phyloP scores from a whole-genome alignment of 2,888 invertebrate species.

The Pherbina coryleti region DNA sequence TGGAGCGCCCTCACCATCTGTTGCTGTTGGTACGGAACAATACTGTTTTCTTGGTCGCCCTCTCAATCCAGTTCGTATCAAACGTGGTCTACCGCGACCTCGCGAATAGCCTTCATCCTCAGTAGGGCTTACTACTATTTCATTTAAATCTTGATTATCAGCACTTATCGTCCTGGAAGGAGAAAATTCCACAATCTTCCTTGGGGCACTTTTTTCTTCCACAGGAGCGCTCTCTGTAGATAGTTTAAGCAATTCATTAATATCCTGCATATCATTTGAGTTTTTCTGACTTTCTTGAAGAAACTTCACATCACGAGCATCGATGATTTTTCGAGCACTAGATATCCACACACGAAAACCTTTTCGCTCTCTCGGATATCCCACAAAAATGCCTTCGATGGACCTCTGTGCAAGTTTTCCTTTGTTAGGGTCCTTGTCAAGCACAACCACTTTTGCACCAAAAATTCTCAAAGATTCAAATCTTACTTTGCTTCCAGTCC shows the following conservation, averaged over 20 bases:
- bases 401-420: conserved; percentile 31
- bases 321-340: conserved; percentile 11
- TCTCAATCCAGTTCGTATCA: conserved; percentile 23
- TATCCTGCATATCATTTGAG: background rate
- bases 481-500: no score
- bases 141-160: no score
- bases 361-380: conserved; percentile 37
- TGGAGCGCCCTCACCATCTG: conserved; percentile 28
- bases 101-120: no score
- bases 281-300: conserved; percentile 35
- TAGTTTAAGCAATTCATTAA: background rate
- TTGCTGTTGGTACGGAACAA: conserved; percentile 39
- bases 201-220: background rate
- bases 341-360: conserved; percentile 34
- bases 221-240: background rate
- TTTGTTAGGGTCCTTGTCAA: conserved; percentile 36
- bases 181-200: no score
- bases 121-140: no score
- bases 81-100: conserved; percentile 26
- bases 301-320: conserved; percentile 34
- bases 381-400: conserved; percentile 40
- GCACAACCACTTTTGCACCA: conserved; percentile 59
- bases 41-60: conserved; percentile 33
- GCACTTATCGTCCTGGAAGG: background rate
- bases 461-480: no score